phyloP scores from a whole-genome alignment of 2,888 invertebrate genomes.

The Ennomos quercinarius region DNA sequence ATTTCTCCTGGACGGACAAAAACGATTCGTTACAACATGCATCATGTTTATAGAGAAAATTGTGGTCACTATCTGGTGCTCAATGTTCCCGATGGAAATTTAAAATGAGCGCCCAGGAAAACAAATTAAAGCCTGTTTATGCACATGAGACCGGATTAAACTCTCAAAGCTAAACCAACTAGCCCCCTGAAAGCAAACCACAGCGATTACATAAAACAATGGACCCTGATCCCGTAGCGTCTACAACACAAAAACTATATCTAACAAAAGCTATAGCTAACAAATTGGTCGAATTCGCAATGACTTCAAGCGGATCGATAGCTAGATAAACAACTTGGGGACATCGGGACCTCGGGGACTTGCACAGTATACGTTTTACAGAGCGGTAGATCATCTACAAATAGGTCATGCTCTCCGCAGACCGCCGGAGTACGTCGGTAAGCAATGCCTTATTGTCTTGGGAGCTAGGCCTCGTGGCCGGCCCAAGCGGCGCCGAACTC shows the following conservation, averaged over 20 bases:
- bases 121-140: too few relatives aligned
- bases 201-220: constrained; percentile 21
- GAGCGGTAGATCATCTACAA: constrained; percentile 35
- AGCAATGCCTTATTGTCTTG: too few relatives aligned
- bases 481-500: too few relatives aligned
- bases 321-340: constrained; percentile 72
- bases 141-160: background rate
- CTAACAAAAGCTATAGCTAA: constrained; percentile 46
- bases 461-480: too few relatives aligned
- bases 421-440: too few relatives aligned
- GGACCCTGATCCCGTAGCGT: constrained; percentile 19
- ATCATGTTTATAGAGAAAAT: too few relatives aligned
- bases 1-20: too few relatives aligned
- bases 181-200: constrained; percentile 7
- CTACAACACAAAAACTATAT: constrained; percentile 38
- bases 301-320: constrained; percentile 67
- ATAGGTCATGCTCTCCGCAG: background rate
- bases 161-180: background rate
- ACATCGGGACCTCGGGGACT: constrained; percentile 37
- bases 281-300: constrained; percentile 57
- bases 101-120: too few relatives aligned
- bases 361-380: constrained; percentile 10
- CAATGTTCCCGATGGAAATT: too few relatives aligned
- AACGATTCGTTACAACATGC: too few relatives aligned
- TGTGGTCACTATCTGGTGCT: too few relatives aligned